phyloP scores from a whole-genome alignment of 2,888 invertebrate species.

The Amitus sp. region DNA sequence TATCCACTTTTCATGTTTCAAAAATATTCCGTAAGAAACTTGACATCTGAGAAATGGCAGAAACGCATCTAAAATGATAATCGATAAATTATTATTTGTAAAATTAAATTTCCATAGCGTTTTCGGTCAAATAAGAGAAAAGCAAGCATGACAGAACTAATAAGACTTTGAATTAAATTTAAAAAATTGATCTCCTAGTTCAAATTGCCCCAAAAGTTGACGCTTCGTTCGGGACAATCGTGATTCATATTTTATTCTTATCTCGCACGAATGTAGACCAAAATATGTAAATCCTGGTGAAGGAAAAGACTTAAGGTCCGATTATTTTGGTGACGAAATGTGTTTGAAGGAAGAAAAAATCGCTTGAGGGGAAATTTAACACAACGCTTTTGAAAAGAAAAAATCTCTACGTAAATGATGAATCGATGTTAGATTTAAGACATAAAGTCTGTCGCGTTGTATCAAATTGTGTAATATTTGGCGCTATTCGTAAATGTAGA shows the following conservation, averaged over 20 bases:
- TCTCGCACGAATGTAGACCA: neutral
- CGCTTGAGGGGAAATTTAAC: constrained; percentile 28
- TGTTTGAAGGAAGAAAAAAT: neutral
- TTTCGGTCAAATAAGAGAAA: no score
- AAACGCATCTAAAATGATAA: no score
- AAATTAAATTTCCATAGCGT: no score
- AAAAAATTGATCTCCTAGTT: neutral
- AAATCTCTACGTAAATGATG: constrained; percentile 24
- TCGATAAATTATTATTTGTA: no score
- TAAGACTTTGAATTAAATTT: no score
- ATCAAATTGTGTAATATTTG: neutral
- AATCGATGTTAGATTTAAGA: constrained; percentile 38
- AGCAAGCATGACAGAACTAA: no score
- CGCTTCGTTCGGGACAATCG: neutral
- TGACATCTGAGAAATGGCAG: no score
- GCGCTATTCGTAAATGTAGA: neutral
- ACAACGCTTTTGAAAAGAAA: constrained; percentile 21
- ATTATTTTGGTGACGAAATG: no score
- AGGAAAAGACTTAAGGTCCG: no score
- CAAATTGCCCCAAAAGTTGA: neutral
- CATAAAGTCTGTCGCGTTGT: constrained; percentile 8
- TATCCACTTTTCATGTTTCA: no score
- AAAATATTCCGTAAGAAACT: no score
- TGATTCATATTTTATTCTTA: neutral
- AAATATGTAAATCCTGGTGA: neutral